These are phyloP conservation scores for Diuraphis noxia DNA, from an alignment of 1,140 invertebrate genomes.

Conservation along the genomic window DNA sequence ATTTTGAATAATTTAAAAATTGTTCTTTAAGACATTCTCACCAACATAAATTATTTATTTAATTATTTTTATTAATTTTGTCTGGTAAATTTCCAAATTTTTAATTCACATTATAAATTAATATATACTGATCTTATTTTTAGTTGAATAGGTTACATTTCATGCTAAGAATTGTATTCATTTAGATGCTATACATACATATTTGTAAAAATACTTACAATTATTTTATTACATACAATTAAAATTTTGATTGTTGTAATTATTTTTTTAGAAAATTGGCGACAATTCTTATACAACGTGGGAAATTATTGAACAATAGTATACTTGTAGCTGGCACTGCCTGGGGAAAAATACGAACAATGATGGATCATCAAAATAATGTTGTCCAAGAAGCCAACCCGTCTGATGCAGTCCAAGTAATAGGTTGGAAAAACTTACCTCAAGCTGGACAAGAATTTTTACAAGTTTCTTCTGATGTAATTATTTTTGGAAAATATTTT, in stretches of 20 bases:
- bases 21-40: neutral
- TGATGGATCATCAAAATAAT: conserved; percentile 75
- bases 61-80: too few relatives aligned
- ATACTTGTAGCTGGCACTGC: conserved; percentile 81
- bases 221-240: neutral
- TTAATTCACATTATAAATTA: neutral
- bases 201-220: neutral
- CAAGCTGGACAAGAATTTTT: conserved; percentile 83
- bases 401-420: conserved; percentile 81
- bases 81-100: neutral
- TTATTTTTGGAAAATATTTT: neutral
- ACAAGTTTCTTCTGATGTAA: conserved; percentile 76
- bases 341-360: conserved; percentile 82
- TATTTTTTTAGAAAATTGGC: conserved; percentile 73
- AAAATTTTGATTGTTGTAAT: neutral
- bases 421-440: conserved; percentile 88
- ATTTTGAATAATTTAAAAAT: neutral
- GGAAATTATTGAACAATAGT: conserved; percentile 80
- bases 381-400: conserved; percentile 72
- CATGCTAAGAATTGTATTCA: neutral
- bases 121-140: neutral
- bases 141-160: neutral
- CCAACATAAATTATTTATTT: too few relatives aligned
- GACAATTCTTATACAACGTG: conserved; percentile 86
- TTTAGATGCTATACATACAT: neutral